A percentile compares a stretch with the other conserved stretches of the same genome.
Evolutionary conservation across 2,113 vertebrate species (phyloP).

Genomic region (Boleophthalmus pectinirostris): DNA sequence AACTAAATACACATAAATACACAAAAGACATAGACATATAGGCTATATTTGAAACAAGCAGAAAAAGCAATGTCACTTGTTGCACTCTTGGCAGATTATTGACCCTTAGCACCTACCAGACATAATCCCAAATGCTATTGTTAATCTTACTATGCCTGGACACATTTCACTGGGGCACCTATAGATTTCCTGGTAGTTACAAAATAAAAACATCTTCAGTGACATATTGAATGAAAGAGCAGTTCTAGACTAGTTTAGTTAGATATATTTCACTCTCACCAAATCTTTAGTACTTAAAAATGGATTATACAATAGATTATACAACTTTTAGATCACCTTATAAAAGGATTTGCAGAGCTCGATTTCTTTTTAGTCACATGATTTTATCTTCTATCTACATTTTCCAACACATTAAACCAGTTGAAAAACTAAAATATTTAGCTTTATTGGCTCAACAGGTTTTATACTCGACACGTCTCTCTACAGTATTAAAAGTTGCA

Average conservation of each 20-base stretch:
- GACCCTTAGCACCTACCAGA: neutral
- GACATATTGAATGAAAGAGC: neutral
- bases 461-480: slow-evolving; percentile 13
- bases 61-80: neutral
- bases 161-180: neutral
- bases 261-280: no score
- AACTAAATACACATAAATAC: neutral
- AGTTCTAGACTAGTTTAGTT: neutral
- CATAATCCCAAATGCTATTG: neutral
- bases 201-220: neutral
- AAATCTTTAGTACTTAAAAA: neutral
- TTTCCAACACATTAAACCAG: no score
- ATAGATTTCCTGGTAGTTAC: neutral
- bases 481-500: slow-evolving; percentile 27
- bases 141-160: neutral
- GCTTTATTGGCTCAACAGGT: slow-evolving; percentile 60
- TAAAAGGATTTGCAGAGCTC: neutral
- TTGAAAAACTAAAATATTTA: neutral
- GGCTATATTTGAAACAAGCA: no score
- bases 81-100: neutral
- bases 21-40: neutral
- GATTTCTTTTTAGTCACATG: no score
- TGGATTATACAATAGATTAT: neutral
- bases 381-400: no score
- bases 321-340: neutral